Conservation (phyloP, 2,888 invertebrate genomes). For the Ornithoptera alexandrae region DNA sequence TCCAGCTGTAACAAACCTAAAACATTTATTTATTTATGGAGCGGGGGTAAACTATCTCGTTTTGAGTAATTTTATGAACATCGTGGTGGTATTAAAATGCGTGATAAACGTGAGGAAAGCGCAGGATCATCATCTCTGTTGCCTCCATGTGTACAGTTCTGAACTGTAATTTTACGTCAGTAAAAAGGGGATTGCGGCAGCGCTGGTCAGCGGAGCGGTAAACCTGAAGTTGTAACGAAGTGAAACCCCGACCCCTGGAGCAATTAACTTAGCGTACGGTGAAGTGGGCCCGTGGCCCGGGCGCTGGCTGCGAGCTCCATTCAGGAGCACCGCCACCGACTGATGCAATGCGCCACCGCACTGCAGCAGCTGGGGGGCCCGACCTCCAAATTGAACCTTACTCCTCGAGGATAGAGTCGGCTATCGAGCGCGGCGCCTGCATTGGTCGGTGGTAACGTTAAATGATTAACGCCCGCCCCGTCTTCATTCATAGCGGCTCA, state of each 20-base stretch:
- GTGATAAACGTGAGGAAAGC: too few relatives aligned
- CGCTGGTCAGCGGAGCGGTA: too few relatives aligned
- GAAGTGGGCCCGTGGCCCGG: conserved; percentile 7
- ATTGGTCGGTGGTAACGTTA: conserved; percentile 8
- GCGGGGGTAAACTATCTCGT: too few relatives aligned
- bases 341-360: conserved; percentile 50
- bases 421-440: not conserved
- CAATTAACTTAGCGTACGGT: conserved; percentile 28
- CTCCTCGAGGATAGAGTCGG: conserved; percentile 32
- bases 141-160: too few relatives aligned
- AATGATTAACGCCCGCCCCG: conserved; percentile 1
- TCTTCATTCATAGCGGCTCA: conserved; percentile 2
- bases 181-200: too few relatives aligned
- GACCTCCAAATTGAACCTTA: conserved; percentile 37
- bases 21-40: too few relatives aligned
- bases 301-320: conserved; percentile 18
- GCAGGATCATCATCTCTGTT: too few relatives aligned
- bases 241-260: conserved; percentile 9
- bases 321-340: conserved; percentile 34
- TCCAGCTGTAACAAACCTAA: too few relatives aligned
- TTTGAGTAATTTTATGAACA: too few relatives aligned
- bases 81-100: too few relatives aligned
- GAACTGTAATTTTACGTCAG: too few relatives aligned
- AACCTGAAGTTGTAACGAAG: conserved; percentile 18
- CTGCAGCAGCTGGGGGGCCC: conserved; percentile 27